Conservation (phyloP, 2,888 invertebrate genomes). For the Strigamia transsilvanica region DNA sequence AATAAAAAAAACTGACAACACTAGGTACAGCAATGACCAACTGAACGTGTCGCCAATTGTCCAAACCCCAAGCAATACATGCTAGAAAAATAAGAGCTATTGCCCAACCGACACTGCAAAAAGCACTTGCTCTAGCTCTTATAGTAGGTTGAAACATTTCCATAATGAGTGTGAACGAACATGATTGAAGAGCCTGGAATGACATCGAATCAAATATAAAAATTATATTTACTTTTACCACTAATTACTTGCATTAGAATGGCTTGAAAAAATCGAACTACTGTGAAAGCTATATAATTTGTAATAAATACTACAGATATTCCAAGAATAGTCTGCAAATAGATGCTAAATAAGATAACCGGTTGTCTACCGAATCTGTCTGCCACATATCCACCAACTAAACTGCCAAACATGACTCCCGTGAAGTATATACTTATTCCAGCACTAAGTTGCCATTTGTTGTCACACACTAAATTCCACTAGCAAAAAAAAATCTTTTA, state of each 20-base stretch:
- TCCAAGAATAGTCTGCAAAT: conserved; percentile 31
- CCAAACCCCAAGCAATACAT: conserved; percentile 66
- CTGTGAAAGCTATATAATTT: conserved; percentile 50
- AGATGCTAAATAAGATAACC: conserved; percentile 35
- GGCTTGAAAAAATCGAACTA: conserved; percentile 49
- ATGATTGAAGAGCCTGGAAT: conserved; percentile 66
- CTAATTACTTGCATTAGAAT: conserved; percentile 50
- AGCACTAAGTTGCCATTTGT: conserved; percentile 42
- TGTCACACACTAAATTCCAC: conserved; percentile 53
- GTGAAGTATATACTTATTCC: conserved; percentile 51
- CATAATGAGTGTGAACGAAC: conserved; percentile 67
- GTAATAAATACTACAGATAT: conserved; percentile 48
- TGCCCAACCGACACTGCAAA: conserved; percentile 67
- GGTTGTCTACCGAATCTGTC: conserved; percentile 43
- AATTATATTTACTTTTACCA: background rate
- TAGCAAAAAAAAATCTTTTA: background rate
- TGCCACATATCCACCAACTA: conserved; percentile 42
- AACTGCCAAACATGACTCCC: conserved; percentile 46
- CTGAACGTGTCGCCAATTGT: conserved; percentile 68
- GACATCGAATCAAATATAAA: background rate
- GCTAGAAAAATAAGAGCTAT: conserved; percentile 63
- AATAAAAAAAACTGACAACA: conserved; percentile 64
- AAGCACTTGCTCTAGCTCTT: conserved; percentile 66
- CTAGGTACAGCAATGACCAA: conserved; percentile 67
- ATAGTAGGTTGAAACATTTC: conserved; percentile 67